Conservation (phyloP, 2,113 vertebrate genomes). For the Nesoenas mayeri region DNA sequence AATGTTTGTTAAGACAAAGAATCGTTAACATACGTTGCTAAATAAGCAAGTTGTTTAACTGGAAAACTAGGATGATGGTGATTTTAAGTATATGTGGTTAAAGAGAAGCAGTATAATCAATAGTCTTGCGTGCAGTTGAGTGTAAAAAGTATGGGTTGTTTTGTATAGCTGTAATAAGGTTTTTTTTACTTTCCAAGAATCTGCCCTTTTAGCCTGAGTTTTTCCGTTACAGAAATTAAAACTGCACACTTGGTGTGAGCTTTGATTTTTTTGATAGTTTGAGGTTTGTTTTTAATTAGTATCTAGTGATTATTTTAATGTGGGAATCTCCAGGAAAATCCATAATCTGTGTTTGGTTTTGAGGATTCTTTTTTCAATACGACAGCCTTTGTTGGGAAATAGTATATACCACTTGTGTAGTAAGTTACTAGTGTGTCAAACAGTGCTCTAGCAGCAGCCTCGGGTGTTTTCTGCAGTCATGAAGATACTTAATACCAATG, state of each 20-base stretch:
- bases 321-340: not conserved
- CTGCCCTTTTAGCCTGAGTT: not conserved
- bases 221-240: not conserved
- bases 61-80: not conserved
- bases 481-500: not conserved
- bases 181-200: not conserved
- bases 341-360: accelerated
- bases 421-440: not conserved
- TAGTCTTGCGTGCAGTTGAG: accelerated
- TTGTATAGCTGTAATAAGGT: not conserved
- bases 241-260: not conserved
- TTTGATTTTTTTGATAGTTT: not conserved
- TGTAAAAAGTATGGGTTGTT: not conserved
- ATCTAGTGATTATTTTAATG: not conserved
- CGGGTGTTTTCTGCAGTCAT: not conserved
- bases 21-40: not conserved
- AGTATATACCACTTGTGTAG: not conserved
- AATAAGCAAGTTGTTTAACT: not conserved
- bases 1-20: not conserved
- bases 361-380: not conserved
- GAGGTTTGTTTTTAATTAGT: not conserved
- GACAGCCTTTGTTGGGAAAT: not conserved
- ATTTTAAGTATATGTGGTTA: not conserved
- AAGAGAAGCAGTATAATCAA: not conserved
- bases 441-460: not conserved